These are phyloP conservation scores for Grantiella picta DNA, from an alignment of 2,113 vertebrate genomes.

Conservation along the genomic window DNA sequence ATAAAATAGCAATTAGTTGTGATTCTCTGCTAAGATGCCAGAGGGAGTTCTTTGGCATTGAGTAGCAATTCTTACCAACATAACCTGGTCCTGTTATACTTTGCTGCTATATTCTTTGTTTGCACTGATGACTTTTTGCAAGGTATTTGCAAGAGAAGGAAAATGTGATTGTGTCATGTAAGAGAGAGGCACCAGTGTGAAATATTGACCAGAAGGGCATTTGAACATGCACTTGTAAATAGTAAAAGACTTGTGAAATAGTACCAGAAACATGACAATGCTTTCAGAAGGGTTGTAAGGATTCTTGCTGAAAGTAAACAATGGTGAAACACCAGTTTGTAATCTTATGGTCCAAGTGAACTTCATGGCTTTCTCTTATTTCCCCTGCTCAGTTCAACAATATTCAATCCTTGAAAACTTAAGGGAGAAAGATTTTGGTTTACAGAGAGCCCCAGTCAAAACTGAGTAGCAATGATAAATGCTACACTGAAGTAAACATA, in stretches of 20 bases:
- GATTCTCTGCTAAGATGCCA: background rate
- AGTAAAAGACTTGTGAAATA: background rate
- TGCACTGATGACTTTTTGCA: background rate
- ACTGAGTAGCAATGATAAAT: background rate
- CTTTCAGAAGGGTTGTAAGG: background rate
- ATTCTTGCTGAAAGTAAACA: background rate
- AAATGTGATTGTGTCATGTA: background rate
- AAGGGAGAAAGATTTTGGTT: background rate
- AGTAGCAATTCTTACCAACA: background rate
- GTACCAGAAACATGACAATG: background rate
- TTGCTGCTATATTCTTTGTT: background rate
- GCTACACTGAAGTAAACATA: background rate
- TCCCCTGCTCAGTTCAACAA: background rate
- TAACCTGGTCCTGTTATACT: background rate
- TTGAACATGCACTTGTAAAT: background rate
- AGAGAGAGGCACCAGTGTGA: background rate
- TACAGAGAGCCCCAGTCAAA: background rate
- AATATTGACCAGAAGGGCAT: background rate
- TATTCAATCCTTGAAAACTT: background rate
- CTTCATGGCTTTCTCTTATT: background rate
- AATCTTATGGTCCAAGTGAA: background rate
- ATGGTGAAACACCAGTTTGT: background rate
- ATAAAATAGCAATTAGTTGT: background rate
- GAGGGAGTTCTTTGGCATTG: background rate
- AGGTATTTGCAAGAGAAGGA: background rate